A percentile compares a stretch with the other conserved stretches of the same genome.
Evolutionary conservation across 2,888 invertebrate species (phyloP).

Genomic region (Ectemnius cavifrons): DNA sequence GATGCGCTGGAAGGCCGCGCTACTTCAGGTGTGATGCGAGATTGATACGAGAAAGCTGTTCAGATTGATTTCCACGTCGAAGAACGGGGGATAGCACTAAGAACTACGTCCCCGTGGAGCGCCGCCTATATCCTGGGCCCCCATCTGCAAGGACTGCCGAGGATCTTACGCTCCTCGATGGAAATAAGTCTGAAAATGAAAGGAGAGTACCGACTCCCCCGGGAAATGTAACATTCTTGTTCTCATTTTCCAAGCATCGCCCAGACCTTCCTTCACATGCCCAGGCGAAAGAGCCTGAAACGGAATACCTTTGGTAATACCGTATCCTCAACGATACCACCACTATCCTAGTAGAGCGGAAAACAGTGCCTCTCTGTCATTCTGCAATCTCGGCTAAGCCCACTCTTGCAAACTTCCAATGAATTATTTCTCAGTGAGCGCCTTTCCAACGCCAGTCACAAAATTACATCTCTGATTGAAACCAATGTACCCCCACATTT

Average conservation of each 20-base stretch:
- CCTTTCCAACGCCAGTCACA: no score
- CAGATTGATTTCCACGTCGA: slow-evolving; percentile 65
- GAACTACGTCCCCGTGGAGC: slow-evolving; percentile 32
- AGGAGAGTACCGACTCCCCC: slow-evolving; percentile 51
- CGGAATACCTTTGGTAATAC: slow-evolving; percentile 17
- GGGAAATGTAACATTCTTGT: slow-evolving; percentile 66
- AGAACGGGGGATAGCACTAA: slow-evolving; percentile 42
- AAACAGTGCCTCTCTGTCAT: no score
- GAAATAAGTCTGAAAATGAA: slow-evolving; percentile 59
- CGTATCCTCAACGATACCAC: neutral
- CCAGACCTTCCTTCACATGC: slow-evolving; percentile 42
- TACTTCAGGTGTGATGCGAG: slow-evolving; percentile 59
- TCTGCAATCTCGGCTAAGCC: no score
- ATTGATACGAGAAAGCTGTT: slow-evolving; percentile 62
- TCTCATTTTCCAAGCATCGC: slow-evolving; percentile 48
- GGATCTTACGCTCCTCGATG: slow-evolving; percentile 45
- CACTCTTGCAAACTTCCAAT: no score
- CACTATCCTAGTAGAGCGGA: no score
- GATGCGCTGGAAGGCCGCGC: slow-evolving; percentile 22
- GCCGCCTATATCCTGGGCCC: slow-evolving; percentile 26
- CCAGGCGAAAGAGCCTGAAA: slow-evolving; percentile 12
- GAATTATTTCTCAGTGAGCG: no score
- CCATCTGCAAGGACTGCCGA: slow-evolving; percentile 30
- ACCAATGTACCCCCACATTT: no score
- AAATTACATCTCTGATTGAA: no score